Base-by-base conservation (phyloP, 1,140 invertebrate genomes). In the Littorina saxatilis region DNA sequence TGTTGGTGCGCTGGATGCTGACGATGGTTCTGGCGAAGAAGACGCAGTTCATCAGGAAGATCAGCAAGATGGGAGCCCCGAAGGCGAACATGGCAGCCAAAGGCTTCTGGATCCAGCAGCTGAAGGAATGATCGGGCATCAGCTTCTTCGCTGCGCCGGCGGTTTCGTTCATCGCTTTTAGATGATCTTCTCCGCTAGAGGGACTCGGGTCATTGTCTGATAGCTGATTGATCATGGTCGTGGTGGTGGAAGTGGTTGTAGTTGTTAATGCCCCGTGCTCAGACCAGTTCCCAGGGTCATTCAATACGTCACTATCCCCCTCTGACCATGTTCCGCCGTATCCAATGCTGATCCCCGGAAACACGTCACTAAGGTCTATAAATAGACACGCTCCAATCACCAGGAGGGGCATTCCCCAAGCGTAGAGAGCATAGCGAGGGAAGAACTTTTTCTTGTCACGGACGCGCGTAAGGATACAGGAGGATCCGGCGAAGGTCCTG, bases 401-500 rank as follows among this genome's bases (percentile, higher is more conserved):
- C 1, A 94, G 76, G 0, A 91, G 91, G 0, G 94, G 94, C 9
- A 91, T 83, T 0, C 93, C 84, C 94, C 94, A 95, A 3, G 93
- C 93, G 84, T 94, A 94, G 0, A 93, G 74, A 0, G 93, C 93
- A 85, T 95, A 95, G 7, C 91, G 84, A 11, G 93, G 87, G 72
- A 94, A 94, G 55, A 91, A 86, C 40, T 88, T 91, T 61, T 87
- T 80, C 63, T 87, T 88, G 37, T 85, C 83, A 15, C 88, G 68
- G 9, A 88, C 61, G 37, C 83, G 66, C 1, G 85, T 83, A 1
- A 87, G 73, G 66, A 88, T 86, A 52, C 84, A 87, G 40, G 61
- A 61, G 70, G 84, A 86, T 61, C 83, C 84, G 4, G 86, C 94
- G 88, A 94, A 94, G 20, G 97, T 98, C 37, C 92, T 87, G 90